Evolutionary conservation across 1,140 invertebrate species (phyloP).

Genomic region (Aphelenchoides besseyi): DNA sequence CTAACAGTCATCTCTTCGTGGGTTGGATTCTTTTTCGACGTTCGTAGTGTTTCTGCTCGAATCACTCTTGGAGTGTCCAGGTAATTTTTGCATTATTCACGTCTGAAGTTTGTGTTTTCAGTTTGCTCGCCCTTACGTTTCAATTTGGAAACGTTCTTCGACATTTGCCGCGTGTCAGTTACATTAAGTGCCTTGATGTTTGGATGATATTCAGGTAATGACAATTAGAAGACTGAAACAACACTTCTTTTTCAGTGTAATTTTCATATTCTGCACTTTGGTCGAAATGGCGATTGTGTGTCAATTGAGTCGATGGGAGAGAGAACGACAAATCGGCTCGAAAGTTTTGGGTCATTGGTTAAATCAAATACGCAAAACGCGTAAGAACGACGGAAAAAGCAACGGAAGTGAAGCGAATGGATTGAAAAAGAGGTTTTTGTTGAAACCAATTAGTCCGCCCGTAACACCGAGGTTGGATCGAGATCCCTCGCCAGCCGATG

Average conservation of each 20-base stretch:
- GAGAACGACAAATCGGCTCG: conserved; percentile 59
- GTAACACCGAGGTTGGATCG: background rate
- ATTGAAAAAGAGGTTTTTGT: conserved; percentile 26
- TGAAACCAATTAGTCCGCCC: conserved; percentile 36
- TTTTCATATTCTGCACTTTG: conserved; percentile 59
- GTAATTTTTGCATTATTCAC: too few relatives aligned
- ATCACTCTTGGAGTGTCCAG: conserved; percentile 60
- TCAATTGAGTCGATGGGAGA: conserved; percentile 58
- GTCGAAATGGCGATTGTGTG: conserved; percentile 62
- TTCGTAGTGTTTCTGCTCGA: conserved; percentile 58
- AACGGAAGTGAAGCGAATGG: conserved; percentile 36
- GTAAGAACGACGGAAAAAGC: conserved; percentile 44
- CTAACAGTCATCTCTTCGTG: conserved; percentile 58
- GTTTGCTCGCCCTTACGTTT: conserved; percentile 57
- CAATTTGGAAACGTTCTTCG: conserved; percentile 62
- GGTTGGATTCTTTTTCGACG: conserved; percentile 63
- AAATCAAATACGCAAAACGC: conserved; percentile 62
- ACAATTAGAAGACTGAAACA: background rate
- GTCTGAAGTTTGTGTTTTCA: too few relatives aligned
- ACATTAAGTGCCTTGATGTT: conserved; percentile 58
- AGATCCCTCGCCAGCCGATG: background rate
- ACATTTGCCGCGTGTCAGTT: conserved; percentile 59
- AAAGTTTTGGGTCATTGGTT: conserved; percentile 62
- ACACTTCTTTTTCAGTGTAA: conserved; percentile 36
- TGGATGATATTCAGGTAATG: conserved; percentile 44